Base-by-base conservation (phyloP, 2,888 invertebrate species). In the Aleiodes alternator region DNA sequence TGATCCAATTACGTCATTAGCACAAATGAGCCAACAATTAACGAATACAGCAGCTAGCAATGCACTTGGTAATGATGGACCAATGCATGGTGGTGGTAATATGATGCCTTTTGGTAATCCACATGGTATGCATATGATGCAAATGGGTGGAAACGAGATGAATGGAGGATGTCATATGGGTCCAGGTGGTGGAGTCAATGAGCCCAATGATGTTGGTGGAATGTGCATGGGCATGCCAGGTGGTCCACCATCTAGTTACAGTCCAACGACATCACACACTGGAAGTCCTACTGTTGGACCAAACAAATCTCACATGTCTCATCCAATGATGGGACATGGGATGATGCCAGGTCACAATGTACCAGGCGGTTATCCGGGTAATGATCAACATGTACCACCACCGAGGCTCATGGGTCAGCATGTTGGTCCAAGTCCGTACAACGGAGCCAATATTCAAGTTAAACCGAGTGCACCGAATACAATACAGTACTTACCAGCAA, bases 391-490 rank as follows among this genome's bases (percentile, higher is more conserved):
- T 12, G 84, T 93, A 48, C 92, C 93, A 23, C 94, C 94, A 59
- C 91, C 87, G 3, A 85, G 89, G 77, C 79, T 88, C 3, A 88
- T 88, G 85, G 78, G 84, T 0, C 84, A 83, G 11, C 86, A 88
- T 53, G 86, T 87, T 16, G 90, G 90, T 8, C 89, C 90, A 2
- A 92, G 91, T 85, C 92, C 92, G 2, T 94, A 94, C 85, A 94
- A 94, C 84, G 94, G 94, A 81, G 93, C 95, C 61, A 98, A 96
- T 90, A 95, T 97, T 56, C 96, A 97, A 90, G 97, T 98, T 34
- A 98, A 98, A 90, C 96, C 98, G 9, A 97, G 96, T 90, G 97
- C 98, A 11, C 98, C 98, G 0, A 98, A 98, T 90, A 98, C 98
- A 51, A 98, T 98, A 88, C 98, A 98, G 91, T 98, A 98, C 92